Evolutionary conservation across 2,797 vertebrate genomes (phyloP).

Genomic region (Hephaestus fuliginosus): DNA sequence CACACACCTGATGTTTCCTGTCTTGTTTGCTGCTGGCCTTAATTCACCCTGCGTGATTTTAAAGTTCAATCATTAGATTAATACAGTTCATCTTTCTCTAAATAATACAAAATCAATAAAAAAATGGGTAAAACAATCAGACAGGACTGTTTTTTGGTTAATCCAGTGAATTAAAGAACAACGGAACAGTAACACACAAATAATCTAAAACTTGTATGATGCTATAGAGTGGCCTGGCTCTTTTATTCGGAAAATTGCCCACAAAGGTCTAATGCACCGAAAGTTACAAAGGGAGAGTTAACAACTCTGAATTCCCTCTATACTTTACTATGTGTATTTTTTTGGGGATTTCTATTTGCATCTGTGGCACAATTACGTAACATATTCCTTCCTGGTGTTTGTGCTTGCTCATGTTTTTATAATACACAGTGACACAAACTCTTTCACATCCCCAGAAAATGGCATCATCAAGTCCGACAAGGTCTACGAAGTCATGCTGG

Average conservation of each 20-base stretch:
- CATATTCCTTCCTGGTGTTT: slow-evolving; percentile 12
- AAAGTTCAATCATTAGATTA: too few species aligned
- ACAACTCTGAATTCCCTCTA: neutral
- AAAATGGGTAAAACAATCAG: neutral
- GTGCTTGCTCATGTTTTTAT: slow-evolving; percentile 5
- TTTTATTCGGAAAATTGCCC: slow-evolving; percentile 18
- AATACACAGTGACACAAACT: slow-evolving; percentile 47
- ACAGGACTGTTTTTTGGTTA: neutral
- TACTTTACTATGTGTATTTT: neutral
- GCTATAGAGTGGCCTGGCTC: neutral
- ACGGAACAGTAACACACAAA: neutral
- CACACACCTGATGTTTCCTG: neutral
- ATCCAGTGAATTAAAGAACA: neutral
- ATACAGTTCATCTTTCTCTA: too few species aligned
- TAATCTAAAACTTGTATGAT: neutral
- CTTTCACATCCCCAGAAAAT: slow-evolving; percentile 90
- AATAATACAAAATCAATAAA: neutral
- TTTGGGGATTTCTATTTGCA: slow-evolving; percentile 4
- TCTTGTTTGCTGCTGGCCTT: neutral
- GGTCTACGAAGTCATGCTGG: slow-evolving; percentile 98
- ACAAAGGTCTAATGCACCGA: neutral
- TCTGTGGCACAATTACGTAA: slow-evolving; percentile 43
- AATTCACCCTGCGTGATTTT: neutral
- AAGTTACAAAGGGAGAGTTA: neutral
- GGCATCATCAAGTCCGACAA: slow-evolving; percentile 98